Evolutionary conservation across 2,797 vertebrate species (phyloP), one percentile per base, ranked within the genome.

Genomic region (Liparis tanakae): DNA sequence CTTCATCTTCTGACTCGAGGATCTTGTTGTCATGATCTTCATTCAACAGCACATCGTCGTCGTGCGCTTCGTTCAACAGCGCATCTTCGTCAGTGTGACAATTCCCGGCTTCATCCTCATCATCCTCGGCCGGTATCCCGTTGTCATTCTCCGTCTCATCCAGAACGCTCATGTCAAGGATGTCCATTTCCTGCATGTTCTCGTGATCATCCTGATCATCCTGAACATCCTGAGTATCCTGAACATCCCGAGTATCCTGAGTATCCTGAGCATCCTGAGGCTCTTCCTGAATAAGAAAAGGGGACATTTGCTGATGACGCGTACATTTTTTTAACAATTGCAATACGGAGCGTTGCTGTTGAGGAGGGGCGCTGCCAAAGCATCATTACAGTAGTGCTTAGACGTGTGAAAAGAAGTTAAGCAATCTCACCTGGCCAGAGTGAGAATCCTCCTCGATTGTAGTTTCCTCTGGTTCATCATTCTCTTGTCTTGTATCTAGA

Each of bases 141-240:
- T 94, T 94, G 78, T 96, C 96, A 6, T 96, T 96, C 51, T 96
- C 96, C 0, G 95, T 94, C 76, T 97, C 96, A 56, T 97, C 96
- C 74, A 97, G 84, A 64, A 97, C 89, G 9, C 94, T 97, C 89
- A 97, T 96, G 79, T 97, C 96, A 82, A 96, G 92, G 91, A 96
- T 95, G 90, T 96, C 96, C 92, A 97, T 95, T 56, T 95, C 95
- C 86, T 95, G 96, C 88, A 97, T 93, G 85, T 85, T 96, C 73
- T 97, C 96, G 10, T 94, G 91, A 37, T 94, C 92, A 10, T 95
- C 87, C 74, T 30, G 25, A 30, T 2, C 25, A 30, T 30, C 25
- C 25, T 30, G 25, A 30, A 3, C 25, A 30, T 95, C 87, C 74
- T 96, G 96, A 64, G 89, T 3, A 30, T 30, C 25, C 25, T 30